Base-by-base conservation (phyloP, 2,888 invertebrate species). In the Napeogenes inachia region DNA sequence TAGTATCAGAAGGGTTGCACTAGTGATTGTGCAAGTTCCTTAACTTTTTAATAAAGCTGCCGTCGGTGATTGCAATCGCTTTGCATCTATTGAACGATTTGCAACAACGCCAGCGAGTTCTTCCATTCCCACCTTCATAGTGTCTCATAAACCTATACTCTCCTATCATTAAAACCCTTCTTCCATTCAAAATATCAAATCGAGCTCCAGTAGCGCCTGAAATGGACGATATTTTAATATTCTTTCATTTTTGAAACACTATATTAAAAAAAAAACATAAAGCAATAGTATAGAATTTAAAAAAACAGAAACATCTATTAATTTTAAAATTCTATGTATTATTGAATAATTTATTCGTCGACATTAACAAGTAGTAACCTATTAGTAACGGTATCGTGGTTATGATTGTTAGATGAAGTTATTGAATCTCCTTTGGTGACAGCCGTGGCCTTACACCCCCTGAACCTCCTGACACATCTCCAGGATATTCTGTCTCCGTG, bases 91-190 rank as follows among this genome's bases (percentile, higher is more conserved):
- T 79, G 72, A 68, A 70, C 4, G 83, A 79, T 65, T 80, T 85
- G 71, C 80, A 81, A 71, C 88, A 89, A 0, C 88, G 71, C 88
- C 88, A 89, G 0, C 88, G 71, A 0, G 77, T 82, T 13, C 81
- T 74, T 6, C 87, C 87, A 3, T 70, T 70, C n/a, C 77, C 74
- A 67, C 81, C 81, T 45, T 75, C 75, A 73, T 87, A 87, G 64
- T 88, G 88, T 54, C 72, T 79, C 82, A 81, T 80, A 70, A 82
- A 89, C 0, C 85, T 74, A 65, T 84, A 68, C 38, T 68, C 66
- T 4, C 83, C 82, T 33, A 89, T 80, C 79, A 84, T 76, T 4
- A 89, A 76, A 0, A 81, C 80, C 5, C 68, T 75, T 2, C 80
- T 76, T 0, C 83, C 84, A 8, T 80, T 79, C 38, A 71, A 58